Evolutionary conservation across 2,113 vertebrate species (phyloP).

Genomic region (Paraplagusia blochii): DNA sequence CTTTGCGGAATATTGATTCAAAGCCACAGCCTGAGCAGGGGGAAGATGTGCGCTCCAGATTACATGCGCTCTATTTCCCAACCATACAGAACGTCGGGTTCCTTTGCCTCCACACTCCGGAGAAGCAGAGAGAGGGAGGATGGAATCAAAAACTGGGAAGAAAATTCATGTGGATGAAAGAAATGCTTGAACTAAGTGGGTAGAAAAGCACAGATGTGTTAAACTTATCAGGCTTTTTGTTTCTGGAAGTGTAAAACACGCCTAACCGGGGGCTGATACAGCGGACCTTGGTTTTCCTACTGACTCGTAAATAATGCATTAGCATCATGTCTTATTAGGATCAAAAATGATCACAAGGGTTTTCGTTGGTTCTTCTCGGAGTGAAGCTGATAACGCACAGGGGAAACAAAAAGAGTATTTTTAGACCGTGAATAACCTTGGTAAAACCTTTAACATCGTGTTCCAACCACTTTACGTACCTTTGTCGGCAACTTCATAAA

Average conservation of each 20-base stretch:
- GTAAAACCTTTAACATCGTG: too few relatives aligned
- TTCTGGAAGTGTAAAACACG: conserved; percentile 7
- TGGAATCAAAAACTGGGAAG: conserved; percentile 38
- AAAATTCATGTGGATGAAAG: conserved; percentile 36
- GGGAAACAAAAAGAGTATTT: background rate
- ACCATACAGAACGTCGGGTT: conserved; percentile 77
- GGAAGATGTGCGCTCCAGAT: conserved; percentile 83
- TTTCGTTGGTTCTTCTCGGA: background rate
- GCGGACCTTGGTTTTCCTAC: too few relatives aligned
- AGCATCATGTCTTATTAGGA: conserved; percentile 23
- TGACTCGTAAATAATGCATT: conserved; percentile 43
- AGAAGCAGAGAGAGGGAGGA: conserved; percentile 46
- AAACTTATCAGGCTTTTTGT: conserved; percentile 28
- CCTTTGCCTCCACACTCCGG: conserved; percentile 78
- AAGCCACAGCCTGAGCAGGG: conserved; percentile 84
- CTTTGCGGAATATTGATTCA: conserved; percentile 94
- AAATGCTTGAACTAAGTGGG: background rate
- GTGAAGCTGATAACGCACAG: background rate
- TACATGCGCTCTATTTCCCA: conserved; percentile 92
- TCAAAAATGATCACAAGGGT: conserved; percentile 9
- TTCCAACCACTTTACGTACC: too few relatives aligned
- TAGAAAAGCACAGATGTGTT: conserved; percentile 24
- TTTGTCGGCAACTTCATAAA: too few relatives aligned
- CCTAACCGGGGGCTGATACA: background rate
- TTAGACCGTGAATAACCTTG: background rate